Percentiles rank a stretch among this genome's conserved stretches.
Conservation (phyloP, 2,888 invertebrate species). For the Zaprionus lineosus region DNA sequence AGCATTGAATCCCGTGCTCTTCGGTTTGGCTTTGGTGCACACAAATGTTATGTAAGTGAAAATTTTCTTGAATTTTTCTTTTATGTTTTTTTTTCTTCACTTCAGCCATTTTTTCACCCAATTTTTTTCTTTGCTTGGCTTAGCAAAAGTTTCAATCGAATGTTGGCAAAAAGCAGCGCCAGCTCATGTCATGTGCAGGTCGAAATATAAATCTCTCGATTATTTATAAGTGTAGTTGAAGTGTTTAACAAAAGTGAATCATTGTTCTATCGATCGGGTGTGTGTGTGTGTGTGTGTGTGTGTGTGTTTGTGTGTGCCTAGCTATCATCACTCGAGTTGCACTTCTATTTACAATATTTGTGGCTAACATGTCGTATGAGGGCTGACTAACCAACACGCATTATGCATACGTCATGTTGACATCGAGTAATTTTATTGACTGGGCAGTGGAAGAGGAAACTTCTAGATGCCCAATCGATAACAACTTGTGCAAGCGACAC, state of each 20-base stretch:
- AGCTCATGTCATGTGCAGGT: too few relatives aligned
- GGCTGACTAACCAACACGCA: slow-evolving; percentile 14
- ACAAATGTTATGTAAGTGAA: slow-evolving; percentile 47
- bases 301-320: not conserved
- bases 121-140: slow-evolving; percentile 46
- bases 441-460: slow-evolving; percentile 28
- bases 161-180: slow-evolving; percentile 46
- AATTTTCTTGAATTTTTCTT: slow-evolving; percentile 41
- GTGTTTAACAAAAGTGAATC: too few relatives aligned
- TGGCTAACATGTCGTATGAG: slow-evolving; percentile 45
- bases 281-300: slow-evolving; percentile 27
- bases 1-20: slow-evolving; percentile 42
- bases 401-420: slow-evolving; percentile 63
- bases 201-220: too few relatives aligned
- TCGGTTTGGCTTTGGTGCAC: slow-evolving; percentile 27
- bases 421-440: slow-evolving; percentile 20
- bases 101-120: not conserved
- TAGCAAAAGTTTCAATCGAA: slow-evolving; percentile 49
- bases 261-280: slow-evolving; percentile 16
- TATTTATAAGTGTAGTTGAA: too few relatives aligned
- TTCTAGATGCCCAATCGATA: slow-evolving; percentile 11
- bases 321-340: too few relatives aligned
- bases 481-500: slow-evolving; percentile 1
- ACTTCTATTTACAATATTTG: slow-evolving; percentile 3
- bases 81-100: slow-evolving; percentile 14